Evolutionary conservation across 2,888 invertebrate species (phyloP), one percentile per base, ranked within the genome.

Genomic region (Platerodrilus igneus): DNA sequence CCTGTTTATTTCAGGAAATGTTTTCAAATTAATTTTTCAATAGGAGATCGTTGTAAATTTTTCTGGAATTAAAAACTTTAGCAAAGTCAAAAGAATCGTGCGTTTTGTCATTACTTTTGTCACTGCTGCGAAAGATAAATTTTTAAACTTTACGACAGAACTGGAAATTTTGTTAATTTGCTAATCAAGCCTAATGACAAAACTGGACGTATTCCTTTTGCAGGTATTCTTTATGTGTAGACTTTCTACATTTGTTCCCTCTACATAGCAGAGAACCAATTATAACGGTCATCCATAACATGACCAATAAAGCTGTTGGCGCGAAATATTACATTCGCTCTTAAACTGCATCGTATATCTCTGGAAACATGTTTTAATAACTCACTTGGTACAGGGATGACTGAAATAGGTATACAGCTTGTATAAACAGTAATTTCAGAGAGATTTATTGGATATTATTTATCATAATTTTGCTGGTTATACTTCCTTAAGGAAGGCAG

Each of bases 251-350:
- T 42, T 42, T 36, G 42, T 52, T 49, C n/a, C n/a, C 48, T 45
- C 47, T 50, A 46, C 41, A 52, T 52, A 53, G 45, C 52, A 49
- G 52, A 53, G 57, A 59, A 55, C 55, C 58, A 60, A 60, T 60
- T 60, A 60, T 57, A 57, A 58, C 50, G 47, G 57, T 51, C 61
- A 63, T 61, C 59, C 55, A 59, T 62, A 60, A 59, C 56, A 49
- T 41, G 45, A 45, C 59, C 57, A 57, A 62, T 62, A 59, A 61
- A 61, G 58, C 58, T 57, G 58, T 55, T 57, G 53, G 44, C 57
- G 54, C 53, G 57, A 56, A 61, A 56, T 63, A 62, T 60, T 57
- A 60, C 58, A 60, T 63, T 60, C 59, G 58, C 58, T 60, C 61
- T 60, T 59, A 59, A 58, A 59, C 58, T 55, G 49, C 51, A 45